Conservation (phyloP, 2,113 vertebrate genomes). For the Otus sunia region DNA sequence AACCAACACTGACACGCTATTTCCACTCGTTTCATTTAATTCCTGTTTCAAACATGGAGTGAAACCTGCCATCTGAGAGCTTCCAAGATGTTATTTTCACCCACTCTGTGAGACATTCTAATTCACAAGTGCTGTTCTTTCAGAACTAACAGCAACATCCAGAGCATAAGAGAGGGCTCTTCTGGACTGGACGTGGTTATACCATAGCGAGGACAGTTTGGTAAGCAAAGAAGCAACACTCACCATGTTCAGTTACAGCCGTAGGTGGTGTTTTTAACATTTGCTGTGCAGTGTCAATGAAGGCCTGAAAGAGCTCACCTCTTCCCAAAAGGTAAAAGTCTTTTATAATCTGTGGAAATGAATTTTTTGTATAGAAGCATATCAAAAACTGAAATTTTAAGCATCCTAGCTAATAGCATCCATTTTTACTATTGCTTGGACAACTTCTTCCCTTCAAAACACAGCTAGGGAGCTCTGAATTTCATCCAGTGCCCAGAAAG, state of each 20-base stretch:
- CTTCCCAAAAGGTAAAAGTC: slow-evolving; percentile 96
- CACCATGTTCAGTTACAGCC: slow-evolving; percentile 95
- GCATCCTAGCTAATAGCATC: not conserved
- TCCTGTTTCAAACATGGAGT: not conserved
- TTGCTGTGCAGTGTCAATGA: slow-evolving; percentile 95
- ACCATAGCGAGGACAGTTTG: not conserved
- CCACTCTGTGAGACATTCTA: not conserved
- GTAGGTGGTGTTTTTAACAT: slow-evolving; percentile 96
- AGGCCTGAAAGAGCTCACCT: slow-evolving; percentile 96
- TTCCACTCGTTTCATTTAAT: not conserved
- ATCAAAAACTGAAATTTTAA: not conserved
- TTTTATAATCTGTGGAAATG: slow-evolving; percentile 88
- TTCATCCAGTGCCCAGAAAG: not conserved
- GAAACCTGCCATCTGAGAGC: not conserved
- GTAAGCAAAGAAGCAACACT: not conserved
- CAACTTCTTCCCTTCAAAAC: not conserved
- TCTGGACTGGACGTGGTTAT: not conserved
- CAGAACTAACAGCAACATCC: not conserved
- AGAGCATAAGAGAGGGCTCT: not conserved
- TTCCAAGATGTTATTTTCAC: not conserved
- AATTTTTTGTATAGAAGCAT: not conserved
- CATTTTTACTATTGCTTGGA: not conserved
- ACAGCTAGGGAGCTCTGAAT: not conserved
- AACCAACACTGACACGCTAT: not conserved
- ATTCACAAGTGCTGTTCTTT: not conserved